phyloP scores from a whole-genome alignment of 2,113 vertebrate genomes.

The Zeus faber region DNA sequence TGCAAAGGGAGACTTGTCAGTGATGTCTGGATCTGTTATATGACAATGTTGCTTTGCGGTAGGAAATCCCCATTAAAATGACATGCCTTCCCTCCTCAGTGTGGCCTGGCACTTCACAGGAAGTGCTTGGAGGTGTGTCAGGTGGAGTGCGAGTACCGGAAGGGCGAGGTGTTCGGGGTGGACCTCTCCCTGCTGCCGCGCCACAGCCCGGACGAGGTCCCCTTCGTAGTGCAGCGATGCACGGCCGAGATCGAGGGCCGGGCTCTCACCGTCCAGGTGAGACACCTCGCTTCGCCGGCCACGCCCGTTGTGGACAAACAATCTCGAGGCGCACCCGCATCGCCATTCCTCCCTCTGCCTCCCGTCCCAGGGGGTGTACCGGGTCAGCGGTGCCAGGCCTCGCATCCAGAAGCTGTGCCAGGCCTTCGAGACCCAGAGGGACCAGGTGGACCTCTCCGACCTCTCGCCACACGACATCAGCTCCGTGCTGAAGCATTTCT shows the following conservation, averaged over 20 bases:
- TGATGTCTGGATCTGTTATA: too few relatives aligned
- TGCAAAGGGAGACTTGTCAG: too few relatives aligned
- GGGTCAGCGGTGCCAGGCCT: slow-evolving; percentile 87
- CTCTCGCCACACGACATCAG: slow-evolving; percentile 90
- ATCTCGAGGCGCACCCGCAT: background rate
- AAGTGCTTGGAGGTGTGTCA: slow-evolving; percentile 89
- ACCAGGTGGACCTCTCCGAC: slow-evolving; percentile 86
- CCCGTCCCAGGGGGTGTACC: slow-evolving; percentile 83
- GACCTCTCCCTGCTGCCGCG: slow-evolving; percentile 75
- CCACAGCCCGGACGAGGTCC: slow-evolving; percentile 78
- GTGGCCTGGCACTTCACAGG: slow-evolving; percentile 85
- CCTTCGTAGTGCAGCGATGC: slow-evolving; percentile 84
- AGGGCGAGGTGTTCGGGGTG: slow-evolving; percentile 80
- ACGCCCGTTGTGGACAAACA: too few relatives aligned
- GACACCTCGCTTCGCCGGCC: background rate
- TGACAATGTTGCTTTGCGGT: too few relatives aligned
- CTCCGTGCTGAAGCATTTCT: slow-evolving; percentile 87
- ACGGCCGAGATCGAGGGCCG: slow-evolving; percentile 87
- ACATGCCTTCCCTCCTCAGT: too few relatives aligned
- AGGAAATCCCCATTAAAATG: too few relatives aligned
- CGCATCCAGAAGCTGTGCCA: slow-evolving; percentile 88
- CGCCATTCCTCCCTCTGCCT: background rate
- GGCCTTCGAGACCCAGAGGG: slow-evolving; percentile 83
- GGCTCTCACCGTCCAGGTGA: slow-evolving; percentile 84
- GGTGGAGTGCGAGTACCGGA: slow-evolving; percentile 81